Conservation (phyloP, 2,797 vertebrate genomes). For the Rhyacichthys aspro region DNA sequence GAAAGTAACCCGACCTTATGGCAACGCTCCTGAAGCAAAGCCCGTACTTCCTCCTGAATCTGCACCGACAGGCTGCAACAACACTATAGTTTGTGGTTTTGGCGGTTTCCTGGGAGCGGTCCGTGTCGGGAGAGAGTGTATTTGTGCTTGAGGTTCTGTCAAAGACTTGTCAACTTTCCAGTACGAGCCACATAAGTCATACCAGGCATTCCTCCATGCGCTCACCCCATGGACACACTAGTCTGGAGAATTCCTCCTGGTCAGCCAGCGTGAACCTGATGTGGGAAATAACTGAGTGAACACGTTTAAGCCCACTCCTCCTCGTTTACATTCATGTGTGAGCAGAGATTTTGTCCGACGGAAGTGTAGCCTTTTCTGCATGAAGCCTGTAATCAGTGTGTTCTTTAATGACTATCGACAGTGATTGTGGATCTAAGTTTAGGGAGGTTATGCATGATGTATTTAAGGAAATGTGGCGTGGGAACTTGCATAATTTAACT, state of each 20-base stretch:
- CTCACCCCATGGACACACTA: conserved; percentile 38
- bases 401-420: conserved; percentile 27
- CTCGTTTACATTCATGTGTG: conserved; percentile 15
- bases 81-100: conserved; percentile 47
- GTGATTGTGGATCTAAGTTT: conserved; percentile 53
- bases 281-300: conserved; percentile 40
- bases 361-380: not conserved
- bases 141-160: conserved; percentile 26
- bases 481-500: conserved; percentile 17
- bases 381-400: conserved; percentile 54
- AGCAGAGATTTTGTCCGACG: conserved; percentile 13
- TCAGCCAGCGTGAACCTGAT: conserved; percentile 56
- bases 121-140: conserved; percentile 24
- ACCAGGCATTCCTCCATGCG: conserved; percentile 67
- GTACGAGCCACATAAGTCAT: conserved; percentile 69
- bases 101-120: conserved; percentile 62
- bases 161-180: conserved; percentile 59
- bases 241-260: conserved; percentile 59
- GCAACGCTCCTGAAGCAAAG: no score
- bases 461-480: conserved; percentile 42
- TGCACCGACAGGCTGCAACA: conserved; percentile 22
- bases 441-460: conserved; percentile 32
- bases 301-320: conserved; percentile 16
- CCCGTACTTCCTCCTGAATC: conserved; percentile 24
- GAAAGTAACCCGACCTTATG: no score